Base-by-base conservation (phyloP, 2,113 vertebrate genomes). In the Heterotis niloticus region DNA sequence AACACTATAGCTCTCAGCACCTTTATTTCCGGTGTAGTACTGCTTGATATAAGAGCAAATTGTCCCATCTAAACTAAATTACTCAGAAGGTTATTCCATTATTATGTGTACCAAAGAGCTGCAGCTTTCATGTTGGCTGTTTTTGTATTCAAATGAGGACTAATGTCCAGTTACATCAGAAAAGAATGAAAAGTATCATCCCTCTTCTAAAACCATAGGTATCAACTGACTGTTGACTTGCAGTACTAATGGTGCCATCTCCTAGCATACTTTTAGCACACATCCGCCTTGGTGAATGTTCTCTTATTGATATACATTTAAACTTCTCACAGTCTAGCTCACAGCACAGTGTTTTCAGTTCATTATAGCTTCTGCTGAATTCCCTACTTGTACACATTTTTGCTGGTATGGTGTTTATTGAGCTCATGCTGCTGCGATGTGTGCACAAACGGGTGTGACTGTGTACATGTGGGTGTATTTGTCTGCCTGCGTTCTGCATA, bases 381-480 rank as follows among this genome's bases (percentile, higher is more conserved):
- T 12, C 0, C 52, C 34, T n/a, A n/a, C 69, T 52, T 20, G 13
- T 20, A 17, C 9, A 62, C 20, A 13, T 76, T 57, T 57, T 59
- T 70, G 17, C 68, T 44, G 60, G n/a, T 11, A 17, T 9, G 0
- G 20, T 52, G 56, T 62, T 29, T 18, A n/a, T 26, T 12, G 16
- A 7, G 71, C 0, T 10, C 28, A 11, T 26, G 10, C 12, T n/a
- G n/a, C 34, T 44, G 34, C 34, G 34, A 44, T 44, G 34, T 44
- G 34, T 44, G 34, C 34, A 44, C 34, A 44, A 44, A 44, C 34
- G 12, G 34, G 59, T 64, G 75, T 64, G 60, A 29, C 1, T 76
- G 59, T 65, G 59, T 64, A 28, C 64, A 11, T 44, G 74, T 51
- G 60, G 34, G 59, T 76, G 75, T 51, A 20, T 64, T 69, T 28